Base-by-base conservation (phyloP, 2,113 vertebrate species). In the Pristiophorus japonicus region DNA sequence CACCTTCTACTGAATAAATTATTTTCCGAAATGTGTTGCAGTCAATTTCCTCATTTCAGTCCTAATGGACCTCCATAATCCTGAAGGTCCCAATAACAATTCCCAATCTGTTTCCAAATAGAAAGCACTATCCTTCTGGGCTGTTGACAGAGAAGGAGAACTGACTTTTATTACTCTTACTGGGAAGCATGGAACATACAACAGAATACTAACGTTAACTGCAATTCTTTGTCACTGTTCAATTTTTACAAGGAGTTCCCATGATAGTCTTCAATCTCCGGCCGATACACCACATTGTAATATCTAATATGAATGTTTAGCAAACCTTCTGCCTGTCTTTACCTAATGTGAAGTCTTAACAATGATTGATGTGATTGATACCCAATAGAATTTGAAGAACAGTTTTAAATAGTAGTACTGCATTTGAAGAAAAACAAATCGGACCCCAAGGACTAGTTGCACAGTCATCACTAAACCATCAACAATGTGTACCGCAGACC, bases 1-100 rank as follows among this genome's bases (percentile, higher is more conserved):
- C 88, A 59, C 88, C 59, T 62, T 91, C 87, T 38, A 20, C 88
- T 38, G 59, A 65, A 63, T 92, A 92, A 65, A 42, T 92, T 92
- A 65, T 38, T 92, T 92, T 63, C 59, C n/a, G 20, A 63, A 63
- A 65, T 63, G 34, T 63, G 7, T 14, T 92, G 59, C 88, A 92
- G n/a, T 63, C 88, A 92, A 92, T 92, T 63, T 65, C 88, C n/a
- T 62, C 88, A 63, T 63, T 65, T 92, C 88, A 38, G 14, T 16
- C 18, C 18, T 63, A 92, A 92, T 63, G 14, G 88, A 92, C 8
- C 88, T 63, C 88, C 88, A 42, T 92, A 59, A 92, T 38, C n/a
- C 59, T 18, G 18, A 63, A 18, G 3, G n/a, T 63, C 62, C 59
- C 34, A 92, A 22, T 22, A 38, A 62, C 59, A 92, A 38, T 63